These are phyloP conservation scores for Lithophane leautieri DNA, from an alignment of 2,888 invertebrate genomes.

Conservation along the genomic window DNA sequence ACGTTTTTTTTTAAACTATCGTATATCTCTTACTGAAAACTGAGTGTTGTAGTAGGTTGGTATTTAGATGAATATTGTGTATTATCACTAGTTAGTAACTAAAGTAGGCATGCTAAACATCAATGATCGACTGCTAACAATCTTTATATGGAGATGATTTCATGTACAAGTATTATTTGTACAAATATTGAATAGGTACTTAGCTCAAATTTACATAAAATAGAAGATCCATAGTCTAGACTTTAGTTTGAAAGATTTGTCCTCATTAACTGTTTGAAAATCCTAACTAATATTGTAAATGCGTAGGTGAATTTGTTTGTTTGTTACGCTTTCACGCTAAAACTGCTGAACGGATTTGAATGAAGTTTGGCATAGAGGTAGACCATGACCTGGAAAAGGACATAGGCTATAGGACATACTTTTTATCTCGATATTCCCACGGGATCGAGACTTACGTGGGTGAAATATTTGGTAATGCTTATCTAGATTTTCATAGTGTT, in stretches of 20 bases:
- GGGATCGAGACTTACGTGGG: no score
- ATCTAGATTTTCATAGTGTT: neutral
- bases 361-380: no score
- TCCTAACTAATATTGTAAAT: no score
- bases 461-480: neutral
- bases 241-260: conserved; percentile 11
- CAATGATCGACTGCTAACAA: conserved; percentile 57
- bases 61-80: neutral
- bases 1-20: neutral
- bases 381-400: no score
- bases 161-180: conserved; percentile 21
- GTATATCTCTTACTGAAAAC: neutral
- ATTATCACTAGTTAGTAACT: conserved; percentile 20
- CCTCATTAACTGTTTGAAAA: neutral
- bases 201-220: conserved; percentile 15
- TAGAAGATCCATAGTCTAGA: neutral
- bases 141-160: conserved; percentile 58
- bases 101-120: conserved; percentile 45
- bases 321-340: no score
- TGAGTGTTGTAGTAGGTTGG: neutral
- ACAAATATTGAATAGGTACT: conserved; percentile 11
- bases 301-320: no score
- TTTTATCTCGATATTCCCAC: no score
- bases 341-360: no score
- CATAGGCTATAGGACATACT: no score